Evolutionary conservation across 2,888 invertebrate species (phyloP).

Genomic region (Stenoptilia bipunctidactyla): DNA sequence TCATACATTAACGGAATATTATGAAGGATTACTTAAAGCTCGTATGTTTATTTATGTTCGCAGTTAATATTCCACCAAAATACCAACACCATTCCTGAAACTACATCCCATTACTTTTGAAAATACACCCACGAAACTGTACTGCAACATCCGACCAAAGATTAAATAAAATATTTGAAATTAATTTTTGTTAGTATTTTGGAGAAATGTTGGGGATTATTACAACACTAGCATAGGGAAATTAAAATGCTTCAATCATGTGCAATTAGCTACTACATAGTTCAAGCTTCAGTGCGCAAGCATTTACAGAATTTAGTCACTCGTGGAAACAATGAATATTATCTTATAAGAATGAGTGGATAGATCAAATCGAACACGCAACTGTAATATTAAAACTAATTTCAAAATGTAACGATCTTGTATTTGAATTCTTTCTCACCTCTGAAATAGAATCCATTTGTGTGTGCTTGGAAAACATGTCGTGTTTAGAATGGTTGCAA

Average conservation of each 20-base stretch:
- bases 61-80: constrained; percentile 60
- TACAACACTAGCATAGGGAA: constrained; percentile 27
- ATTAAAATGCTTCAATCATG: constrained; percentile 24
- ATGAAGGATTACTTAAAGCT: constrained; percentile 6
- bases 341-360: not conserved
- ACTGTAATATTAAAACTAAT: not conserved
- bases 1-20: not conserved
- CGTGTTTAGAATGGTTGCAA: constrained; percentile 39
- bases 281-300: constrained; percentile 35
- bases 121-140: constrained; percentile 33
- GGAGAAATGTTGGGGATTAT: constrained; percentile 42
- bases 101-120: constrained; percentile 28
- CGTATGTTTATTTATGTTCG: constrained; percentile 45
- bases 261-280: constrained; percentile 28
- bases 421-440: constrained; percentile 38
- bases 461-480: constrained; percentile 65
- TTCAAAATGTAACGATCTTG: not conserved
- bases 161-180: no score
- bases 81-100: constrained; percentile 60
- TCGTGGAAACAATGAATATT: not conserved
- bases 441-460: constrained; percentile 49
- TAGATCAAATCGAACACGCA: constrained; percentile 7
- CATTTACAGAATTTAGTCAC: constrained; percentile 41
- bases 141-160: no score
- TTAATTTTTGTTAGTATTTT: constrained; percentile 54